Conservation (phyloP, 2,797 vertebrate genomes). For the Spea hammondii region DNA sequence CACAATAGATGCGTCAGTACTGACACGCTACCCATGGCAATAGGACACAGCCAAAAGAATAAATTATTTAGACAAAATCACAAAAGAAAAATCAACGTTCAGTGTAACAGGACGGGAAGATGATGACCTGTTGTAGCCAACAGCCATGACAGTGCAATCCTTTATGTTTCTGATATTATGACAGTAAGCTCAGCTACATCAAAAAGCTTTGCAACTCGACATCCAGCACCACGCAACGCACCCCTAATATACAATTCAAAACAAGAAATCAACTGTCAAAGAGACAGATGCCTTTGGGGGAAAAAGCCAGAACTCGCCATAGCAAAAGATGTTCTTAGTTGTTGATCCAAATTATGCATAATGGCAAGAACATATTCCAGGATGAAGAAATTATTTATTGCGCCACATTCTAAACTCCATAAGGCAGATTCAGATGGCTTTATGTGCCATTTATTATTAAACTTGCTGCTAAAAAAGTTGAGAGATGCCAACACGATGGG, state of each 20-base stretch:
- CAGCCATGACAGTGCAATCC: neutral
- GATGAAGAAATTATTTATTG: conserved; percentile 6
- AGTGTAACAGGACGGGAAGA: neutral
- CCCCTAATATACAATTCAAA: conserved; percentile 1
- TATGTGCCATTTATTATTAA: neutral
- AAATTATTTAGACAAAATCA: neutral
- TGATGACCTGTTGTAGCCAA: neutral
- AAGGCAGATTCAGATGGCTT: neutral
- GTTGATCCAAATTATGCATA: conserved; percentile 2
- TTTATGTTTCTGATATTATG: neutral
- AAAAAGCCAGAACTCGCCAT: neutral
- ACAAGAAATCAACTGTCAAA: neutral
- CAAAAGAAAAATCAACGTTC: neutral
- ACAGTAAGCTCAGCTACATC: neutral
- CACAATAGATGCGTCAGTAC: neutral
- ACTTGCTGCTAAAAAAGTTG: neutral
- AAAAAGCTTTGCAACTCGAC: conserved; percentile 5
- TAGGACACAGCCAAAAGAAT: neutral
- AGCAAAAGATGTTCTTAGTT: conserved; percentile 6
- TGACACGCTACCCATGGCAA: neutral
- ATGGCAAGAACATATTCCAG: neutral
- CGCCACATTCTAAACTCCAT: neutral
- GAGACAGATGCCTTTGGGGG: neutral
- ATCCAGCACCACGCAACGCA: neutral
- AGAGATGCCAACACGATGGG: neutral